Evolutionary conservation across 2,888 invertebrate genomes (phyloP).

Genomic region (Rhorus exstirpatorius): DNA sequence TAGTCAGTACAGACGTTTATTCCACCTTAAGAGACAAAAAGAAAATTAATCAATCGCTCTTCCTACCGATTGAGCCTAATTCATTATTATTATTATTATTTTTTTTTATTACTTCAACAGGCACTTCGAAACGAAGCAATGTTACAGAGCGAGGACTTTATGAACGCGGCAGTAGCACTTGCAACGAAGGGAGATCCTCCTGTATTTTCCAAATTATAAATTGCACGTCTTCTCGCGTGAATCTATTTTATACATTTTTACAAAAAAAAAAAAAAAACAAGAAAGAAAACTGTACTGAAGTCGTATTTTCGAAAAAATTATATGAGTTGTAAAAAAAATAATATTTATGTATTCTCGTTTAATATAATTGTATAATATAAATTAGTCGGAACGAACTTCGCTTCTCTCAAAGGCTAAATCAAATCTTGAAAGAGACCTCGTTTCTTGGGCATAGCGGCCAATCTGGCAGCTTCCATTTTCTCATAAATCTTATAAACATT

Average conservation of each 20-base stretch:
- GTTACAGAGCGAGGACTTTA: slow-evolving; percentile 96
- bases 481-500: slow-evolving; percentile 78
- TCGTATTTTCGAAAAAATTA: background rate
- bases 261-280: background rate
- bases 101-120: slow-evolving; percentile 87
- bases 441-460: slow-evolving; percentile 72
- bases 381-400: background rate
- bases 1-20: slow-evolving; percentile 89
- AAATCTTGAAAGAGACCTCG: slow-evolving; percentile 64
- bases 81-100: slow-evolving; percentile 46
- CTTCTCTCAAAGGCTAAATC: slow-evolving; percentile 23
- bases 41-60: slow-evolving; percentile 8
- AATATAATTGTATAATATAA: slow-evolving; percentile 6
- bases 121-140: slow-evolving; percentile 93
- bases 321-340: background rate
- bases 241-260: slow-evolving; percentile 29
- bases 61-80: background rate
- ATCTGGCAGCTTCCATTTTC: slow-evolving; percentile 73
- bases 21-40: slow-evolving; percentile 79
- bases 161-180: slow-evolving; percentile 92
- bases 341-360: too few relatives aligned
- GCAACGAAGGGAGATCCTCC: slow-evolving; percentile 91
- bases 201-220: slow-evolving; percentile 93
- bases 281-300: background rate
- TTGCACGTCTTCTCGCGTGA: background rate